Conservation (phyloP, 2,888 invertebrate genomes). For the Punctoribates punctum region DNA sequence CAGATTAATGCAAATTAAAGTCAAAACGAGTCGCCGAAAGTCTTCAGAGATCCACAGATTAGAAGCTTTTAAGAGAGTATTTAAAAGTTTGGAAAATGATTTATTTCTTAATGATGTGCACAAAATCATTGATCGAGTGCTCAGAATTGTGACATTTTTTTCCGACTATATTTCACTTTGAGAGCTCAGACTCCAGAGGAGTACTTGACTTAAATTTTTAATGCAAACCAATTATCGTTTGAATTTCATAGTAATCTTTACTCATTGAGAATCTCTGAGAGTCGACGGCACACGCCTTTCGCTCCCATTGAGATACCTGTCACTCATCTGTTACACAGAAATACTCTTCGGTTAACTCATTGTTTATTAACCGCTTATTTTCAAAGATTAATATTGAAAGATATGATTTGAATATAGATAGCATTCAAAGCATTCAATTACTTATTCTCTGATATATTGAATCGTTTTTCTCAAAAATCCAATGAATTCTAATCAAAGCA, state of each 20-base stretch:
- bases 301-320: neutral
- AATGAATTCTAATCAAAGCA: too few relatives aligned
- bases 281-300: neutral
- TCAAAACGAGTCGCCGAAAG: neutral
- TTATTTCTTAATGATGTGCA: slow-evolving; percentile 19
- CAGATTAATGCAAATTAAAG: slow-evolving; percentile 1
- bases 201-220: neutral
- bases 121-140: neutral
- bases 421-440: too few relatives aligned
- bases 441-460: too few relatives aligned
- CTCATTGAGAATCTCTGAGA: neutral
- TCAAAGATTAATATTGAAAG: too few relatives aligned
- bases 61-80: neutral
- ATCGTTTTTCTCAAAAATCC: too few relatives aligned
- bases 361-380: too few relatives aligned
- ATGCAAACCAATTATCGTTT: neutral
- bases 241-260: neutral
- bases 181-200: neutral
- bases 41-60: neutral
- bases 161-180: neutral
- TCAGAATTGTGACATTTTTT: neutral
- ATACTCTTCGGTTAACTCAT: too few relatives aligned
- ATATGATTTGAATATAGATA: too few relatives aligned
- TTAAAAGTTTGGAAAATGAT: neutral
- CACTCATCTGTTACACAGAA: too few relatives aligned